Conservation (phyloP, 2,797 vertebrate genomes). For the Moxostoma hubbsi region DNA sequence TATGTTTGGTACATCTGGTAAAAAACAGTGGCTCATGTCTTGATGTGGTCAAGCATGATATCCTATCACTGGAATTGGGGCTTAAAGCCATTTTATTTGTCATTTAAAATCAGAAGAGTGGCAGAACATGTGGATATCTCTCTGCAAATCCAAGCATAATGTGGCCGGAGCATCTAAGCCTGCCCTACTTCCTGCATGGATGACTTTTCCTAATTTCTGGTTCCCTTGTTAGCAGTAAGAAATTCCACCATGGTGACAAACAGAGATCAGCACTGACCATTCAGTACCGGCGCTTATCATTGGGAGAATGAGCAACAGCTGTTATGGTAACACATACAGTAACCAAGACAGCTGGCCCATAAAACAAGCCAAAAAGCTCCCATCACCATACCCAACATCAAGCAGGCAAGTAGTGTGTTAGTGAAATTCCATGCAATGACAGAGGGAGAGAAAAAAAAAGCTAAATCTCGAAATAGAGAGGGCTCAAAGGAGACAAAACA, state of each 20-base stretch:
- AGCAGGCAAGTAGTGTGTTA: constrained; percentile 68
- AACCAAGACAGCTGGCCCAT: constrained; percentile 67
- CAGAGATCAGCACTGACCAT: constrained; percentile 90
- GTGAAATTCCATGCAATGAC: constrained; percentile 69
- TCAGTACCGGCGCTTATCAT: constrained; percentile 87
- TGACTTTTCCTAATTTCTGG: background rate
- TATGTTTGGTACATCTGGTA: background rate
- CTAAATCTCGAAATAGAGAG: constrained; percentile 40
- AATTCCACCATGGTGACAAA: constrained; percentile 64
- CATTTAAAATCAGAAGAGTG: background rate
- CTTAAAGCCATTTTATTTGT: background rate
- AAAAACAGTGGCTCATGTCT: background rate
- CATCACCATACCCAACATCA: constrained; percentile 75
- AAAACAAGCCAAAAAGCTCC: constrained; percentile 66
- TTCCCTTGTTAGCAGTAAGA: background rate
- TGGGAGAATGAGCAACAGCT: constrained; percentile 61
- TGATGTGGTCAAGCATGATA: background rate
- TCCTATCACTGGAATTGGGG: background rate
- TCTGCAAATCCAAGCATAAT: background rate
- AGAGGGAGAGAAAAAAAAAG: constrained; percentile 30
- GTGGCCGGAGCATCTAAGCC: background rate
- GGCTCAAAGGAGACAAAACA: constrained; percentile 38
- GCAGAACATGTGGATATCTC: background rate
- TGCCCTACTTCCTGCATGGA: background rate
- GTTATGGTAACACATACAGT: constrained; percentile 65